Percentiles rank a stretch among this genome's conserved stretches.
Evolutionary conservation across 2,113 vertebrate species (phyloP).

Genomic region (Misgurnus anguillicaudatus): DNA sequence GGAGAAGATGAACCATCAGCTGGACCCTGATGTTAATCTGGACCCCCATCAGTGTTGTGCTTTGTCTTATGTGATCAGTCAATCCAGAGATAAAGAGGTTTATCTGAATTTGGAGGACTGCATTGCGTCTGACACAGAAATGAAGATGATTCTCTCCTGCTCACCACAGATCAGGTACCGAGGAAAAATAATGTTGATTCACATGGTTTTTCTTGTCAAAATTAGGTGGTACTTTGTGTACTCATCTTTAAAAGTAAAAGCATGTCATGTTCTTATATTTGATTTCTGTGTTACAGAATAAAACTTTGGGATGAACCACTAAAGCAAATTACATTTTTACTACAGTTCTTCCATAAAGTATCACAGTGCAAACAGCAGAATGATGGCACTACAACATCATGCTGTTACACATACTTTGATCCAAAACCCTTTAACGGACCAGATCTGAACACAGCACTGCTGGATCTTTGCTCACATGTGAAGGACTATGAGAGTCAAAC

Average conservation of each 20-base stretch:
- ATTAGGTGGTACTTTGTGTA: background rate
- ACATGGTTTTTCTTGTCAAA: background rate
- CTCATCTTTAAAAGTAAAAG: background rate
- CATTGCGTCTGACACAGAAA: slow-evolving; percentile 4
- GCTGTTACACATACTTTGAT: background rate
- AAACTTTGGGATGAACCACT: background rate
- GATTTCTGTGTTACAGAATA: background rate
- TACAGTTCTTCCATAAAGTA: background rate
- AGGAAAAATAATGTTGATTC: background rate
- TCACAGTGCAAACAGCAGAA: background rate
- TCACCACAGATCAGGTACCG: slow-evolving; percentile 1
- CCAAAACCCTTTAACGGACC: too few relatives aligned
- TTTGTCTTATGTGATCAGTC: slow-evolving; percentile 49
- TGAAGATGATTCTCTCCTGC: slow-evolving; percentile 40
- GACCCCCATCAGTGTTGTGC: slow-evolving; percentile 55
- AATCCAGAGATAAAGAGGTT: slow-evolving; percentile 38
- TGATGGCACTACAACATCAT: background rate
- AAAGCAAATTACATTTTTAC: background rate
- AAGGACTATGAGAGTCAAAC: background rate
- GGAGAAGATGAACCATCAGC: slow-evolving; percentile 30
- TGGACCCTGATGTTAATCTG: slow-evolving; percentile 34
- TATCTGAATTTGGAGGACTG: slow-evolving; percentile 40
- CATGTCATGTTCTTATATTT: background rate
- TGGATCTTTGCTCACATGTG: slow-evolving; percentile 31
- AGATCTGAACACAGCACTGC: background rate